Evolutionary conservation across 1,140 invertebrate species (phyloP).

Genomic region (Scaptomyza pallida): DNA sequence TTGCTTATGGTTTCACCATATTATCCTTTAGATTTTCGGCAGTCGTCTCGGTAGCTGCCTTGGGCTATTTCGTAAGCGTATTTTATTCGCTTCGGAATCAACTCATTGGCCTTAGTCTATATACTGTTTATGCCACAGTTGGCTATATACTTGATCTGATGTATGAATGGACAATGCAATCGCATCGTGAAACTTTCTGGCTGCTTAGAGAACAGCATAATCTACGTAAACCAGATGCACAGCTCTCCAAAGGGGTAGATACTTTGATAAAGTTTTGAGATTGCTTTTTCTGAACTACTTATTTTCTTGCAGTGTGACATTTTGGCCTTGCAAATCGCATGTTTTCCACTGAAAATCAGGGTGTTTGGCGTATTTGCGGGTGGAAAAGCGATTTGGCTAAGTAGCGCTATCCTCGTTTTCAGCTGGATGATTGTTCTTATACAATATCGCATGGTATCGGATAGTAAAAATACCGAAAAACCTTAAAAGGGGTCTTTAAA

Average conservation of each 20-base stretch:
- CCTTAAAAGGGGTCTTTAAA: background rate
- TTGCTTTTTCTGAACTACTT: background rate
- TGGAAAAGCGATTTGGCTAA: conserved; percentile 20
- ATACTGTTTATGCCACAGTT: background rate
- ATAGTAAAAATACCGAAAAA: background rate
- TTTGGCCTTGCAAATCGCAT: conserved; percentile 27
- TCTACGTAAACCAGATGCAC: background rate
- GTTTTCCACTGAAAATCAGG: conserved; percentile 7
- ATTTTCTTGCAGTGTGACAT: conserved; percentile 43
- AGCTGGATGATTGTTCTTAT: conserved; percentile 29
- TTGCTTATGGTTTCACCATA: conserved; percentile 1
- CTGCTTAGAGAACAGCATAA: background rate
- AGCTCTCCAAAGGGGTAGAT: conserved; percentile 16
- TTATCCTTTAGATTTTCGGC: background rate
- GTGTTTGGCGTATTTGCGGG: conserved; percentile 10
- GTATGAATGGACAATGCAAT: background rate
- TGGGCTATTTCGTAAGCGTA: conserved; percentile 26
- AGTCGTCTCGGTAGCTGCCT: conserved; percentile 5
- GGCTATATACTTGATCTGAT: conserved; percentile 18
- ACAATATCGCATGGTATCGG: conserved; percentile 17
- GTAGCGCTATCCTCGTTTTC: conserved; percentile 18
- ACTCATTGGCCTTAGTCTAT: background rate
- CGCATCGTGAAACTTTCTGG: background rate
- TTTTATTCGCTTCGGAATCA: background rate
- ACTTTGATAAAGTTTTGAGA: too few species aligned